Conservation (phyloP, 2,113 vertebrate species). For the Protobothrops mucrosquamatus region DNA sequence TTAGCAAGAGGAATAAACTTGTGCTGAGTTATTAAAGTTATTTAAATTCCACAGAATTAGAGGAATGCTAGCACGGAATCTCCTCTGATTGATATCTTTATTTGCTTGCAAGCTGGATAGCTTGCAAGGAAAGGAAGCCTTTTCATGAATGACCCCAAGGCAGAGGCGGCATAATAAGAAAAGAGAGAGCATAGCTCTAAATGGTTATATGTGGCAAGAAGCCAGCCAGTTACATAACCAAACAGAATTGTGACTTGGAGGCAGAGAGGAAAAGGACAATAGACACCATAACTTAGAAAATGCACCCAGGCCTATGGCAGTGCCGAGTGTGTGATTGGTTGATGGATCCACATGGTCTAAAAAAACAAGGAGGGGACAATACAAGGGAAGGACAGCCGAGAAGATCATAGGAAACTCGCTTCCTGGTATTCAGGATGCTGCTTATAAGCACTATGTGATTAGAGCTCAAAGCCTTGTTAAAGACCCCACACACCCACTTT, state of each 20-base stretch:
- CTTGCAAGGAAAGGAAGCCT: neutral
- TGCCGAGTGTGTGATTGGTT: neutral
- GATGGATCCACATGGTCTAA: neutral
- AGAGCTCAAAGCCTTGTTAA: no score
- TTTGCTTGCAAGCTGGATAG: neutral
- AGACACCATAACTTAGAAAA: neutral
- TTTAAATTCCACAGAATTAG: neutral
- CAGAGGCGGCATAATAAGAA: neutral
- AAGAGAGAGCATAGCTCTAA: neutral
- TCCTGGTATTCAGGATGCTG: no score
- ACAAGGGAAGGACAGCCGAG: neutral
- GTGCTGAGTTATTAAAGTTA: neutral
- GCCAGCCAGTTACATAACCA: neutral
- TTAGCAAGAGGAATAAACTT: neutral
- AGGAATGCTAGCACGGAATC: neutral
- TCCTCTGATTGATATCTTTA: neutral
- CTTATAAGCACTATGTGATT: no score
- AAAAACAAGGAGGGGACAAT: neutral
- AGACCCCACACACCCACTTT: no score
- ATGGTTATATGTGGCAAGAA: neutral
- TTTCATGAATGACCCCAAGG: neutral
- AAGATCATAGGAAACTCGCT: no score
- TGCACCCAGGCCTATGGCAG: neutral
- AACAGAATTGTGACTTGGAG: neutral
- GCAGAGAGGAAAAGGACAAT: neutral